phyloP scores from a whole-genome alignment of 1,140 invertebrate genomes.

The Drosophila pectinifera region DNA sequence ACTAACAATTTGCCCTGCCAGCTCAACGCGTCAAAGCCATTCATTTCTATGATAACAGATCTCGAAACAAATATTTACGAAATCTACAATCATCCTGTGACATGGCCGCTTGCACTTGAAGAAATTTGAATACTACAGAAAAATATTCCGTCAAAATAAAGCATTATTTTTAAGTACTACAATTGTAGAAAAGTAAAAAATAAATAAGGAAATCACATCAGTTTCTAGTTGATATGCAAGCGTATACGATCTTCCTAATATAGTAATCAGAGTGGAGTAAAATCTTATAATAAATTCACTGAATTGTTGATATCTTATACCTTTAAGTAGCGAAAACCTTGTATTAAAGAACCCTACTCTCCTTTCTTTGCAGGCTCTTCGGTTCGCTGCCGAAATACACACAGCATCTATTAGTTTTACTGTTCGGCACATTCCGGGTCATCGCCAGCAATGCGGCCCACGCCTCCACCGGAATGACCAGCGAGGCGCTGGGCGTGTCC shows the following conservation, averaged over 20 bases:
- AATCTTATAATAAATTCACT: background rate
- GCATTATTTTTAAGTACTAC: background rate
- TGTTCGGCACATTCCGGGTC: conserved; percentile 98
- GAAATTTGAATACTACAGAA: background rate
- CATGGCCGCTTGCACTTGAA: background rate
- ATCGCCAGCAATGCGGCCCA: conserved; percentile 97
- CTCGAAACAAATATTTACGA: conserved; percentile 31
- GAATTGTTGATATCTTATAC: background rate
- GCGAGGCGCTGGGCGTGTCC: conserved; percentile 96
- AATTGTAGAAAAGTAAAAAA: too few relatives aligned
- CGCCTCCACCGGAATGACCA: conserved; percentile 96
- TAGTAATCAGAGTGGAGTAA: too few relatives aligned
- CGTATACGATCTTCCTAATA: too few relatives aligned
- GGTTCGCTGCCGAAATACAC: conserved; percentile 94
- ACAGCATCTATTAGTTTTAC: conserved; percentile 95
- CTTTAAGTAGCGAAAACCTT: conserved; percentile 20
- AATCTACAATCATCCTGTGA: conserved; percentile 21
- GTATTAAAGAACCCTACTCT: conserved; percentile 43
- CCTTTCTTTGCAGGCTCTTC: conserved; percentile 90
- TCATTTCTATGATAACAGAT: conserved; percentile 43
- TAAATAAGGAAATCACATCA: too few relatives aligned
- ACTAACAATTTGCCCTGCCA: conserved; percentile 47
- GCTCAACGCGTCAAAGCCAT: conserved; percentile 9
- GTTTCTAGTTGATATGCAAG: too few relatives aligned
- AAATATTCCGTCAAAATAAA: background rate